Conservation (phyloP, 2,113 vertebrate genomes). For the Oostethus manadensis region DNA sequence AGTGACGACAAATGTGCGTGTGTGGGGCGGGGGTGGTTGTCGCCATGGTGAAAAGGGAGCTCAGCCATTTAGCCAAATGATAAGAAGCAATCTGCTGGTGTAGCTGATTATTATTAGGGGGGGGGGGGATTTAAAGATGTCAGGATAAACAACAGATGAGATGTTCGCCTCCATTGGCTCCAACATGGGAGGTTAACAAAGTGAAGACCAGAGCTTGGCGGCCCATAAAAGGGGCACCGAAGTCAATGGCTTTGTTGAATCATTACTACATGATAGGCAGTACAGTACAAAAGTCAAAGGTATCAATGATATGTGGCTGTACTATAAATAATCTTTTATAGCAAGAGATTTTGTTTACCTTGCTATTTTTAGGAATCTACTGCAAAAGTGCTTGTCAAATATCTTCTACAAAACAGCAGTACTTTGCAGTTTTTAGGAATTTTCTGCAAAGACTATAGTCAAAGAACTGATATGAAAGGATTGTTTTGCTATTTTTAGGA, state of each 20-base stretch:
- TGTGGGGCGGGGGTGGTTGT: neutral
- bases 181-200: conserved; percentile 20
- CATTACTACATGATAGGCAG: conserved; percentile 8
- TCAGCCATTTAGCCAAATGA: conserved; percentile 9
- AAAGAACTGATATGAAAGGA: no score
- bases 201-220: conserved; percentile 11
- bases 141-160: conserved; percentile 33
- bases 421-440: no score
- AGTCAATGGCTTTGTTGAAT: conserved; percentile 40
- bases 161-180: conserved; percentile 6
- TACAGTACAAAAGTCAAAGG: conserved; percentile 59
- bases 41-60: conserved; percentile 12
- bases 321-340: neutral
- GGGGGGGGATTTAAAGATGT: conserved; percentile 11
- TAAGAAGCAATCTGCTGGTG: conserved; percentile 49
- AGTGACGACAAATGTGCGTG: neutral
- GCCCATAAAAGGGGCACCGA: conserved; percentile 8
- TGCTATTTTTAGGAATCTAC: no score
- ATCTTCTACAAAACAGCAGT: no score
- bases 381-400: no score
- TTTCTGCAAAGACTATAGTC: no score
- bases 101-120: conserved; percentile 23
- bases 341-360: no score
- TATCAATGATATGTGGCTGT: neutral
- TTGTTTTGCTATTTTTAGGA: no score